phyloP scores from a whole-genome alignment of 2,113 vertebrate species.

The Hiodon alosoides region DNA sequence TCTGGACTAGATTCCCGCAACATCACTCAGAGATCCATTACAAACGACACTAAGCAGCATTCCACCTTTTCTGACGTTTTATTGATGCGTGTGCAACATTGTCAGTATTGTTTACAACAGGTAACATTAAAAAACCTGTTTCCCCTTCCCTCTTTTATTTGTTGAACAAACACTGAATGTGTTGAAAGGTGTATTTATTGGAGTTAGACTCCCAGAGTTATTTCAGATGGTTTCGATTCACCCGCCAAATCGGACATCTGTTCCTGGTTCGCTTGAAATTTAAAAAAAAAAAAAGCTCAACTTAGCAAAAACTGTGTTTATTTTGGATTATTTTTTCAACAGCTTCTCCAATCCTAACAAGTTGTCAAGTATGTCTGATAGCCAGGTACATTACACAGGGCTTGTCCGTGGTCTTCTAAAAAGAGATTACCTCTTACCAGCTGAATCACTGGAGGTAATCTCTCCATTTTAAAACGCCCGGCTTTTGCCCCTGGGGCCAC shows the following conservation, averaged over 20 bases:
- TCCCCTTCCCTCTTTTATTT: conserved; percentile 44
- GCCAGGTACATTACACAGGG: conserved; percentile 48
- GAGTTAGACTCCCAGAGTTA: conserved; percentile 75
- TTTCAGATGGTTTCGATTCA: conserved; percentile 94
- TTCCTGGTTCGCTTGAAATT: conserved; percentile 66
- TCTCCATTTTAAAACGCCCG: conserved; percentile 6
- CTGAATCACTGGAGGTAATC: conserved; percentile 24
- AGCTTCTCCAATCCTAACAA: conserved; percentile 68
- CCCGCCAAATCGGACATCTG: conserved; percentile 81
- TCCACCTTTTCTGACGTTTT: not conserved
- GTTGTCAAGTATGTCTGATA: conserved; percentile 57
- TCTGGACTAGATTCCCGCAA: not conserved
- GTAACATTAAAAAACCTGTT: conserved; percentile 45
- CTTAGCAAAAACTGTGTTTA: conserved; percentile 65
- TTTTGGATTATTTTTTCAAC: conserved; percentile 68
- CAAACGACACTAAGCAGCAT: conserved; percentile 9
- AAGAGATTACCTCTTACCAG: conserved; percentile 14
- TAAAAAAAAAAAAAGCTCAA: conserved; percentile 59
- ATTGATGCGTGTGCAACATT: not conserved
- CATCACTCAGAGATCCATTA: conserved; percentile 4
- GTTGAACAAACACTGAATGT: conserved; percentile 62
- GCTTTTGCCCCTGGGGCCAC: not conserved
- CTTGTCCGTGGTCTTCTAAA: conserved; percentile 27
- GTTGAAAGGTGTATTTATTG: conserved; percentile 92
- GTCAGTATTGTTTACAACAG: conserved; percentile 31